These are phyloP conservation scores for Amphipoea lucens DNA, from an alignment of 2,888 invertebrate species.

Conservation along the genomic window DNA sequence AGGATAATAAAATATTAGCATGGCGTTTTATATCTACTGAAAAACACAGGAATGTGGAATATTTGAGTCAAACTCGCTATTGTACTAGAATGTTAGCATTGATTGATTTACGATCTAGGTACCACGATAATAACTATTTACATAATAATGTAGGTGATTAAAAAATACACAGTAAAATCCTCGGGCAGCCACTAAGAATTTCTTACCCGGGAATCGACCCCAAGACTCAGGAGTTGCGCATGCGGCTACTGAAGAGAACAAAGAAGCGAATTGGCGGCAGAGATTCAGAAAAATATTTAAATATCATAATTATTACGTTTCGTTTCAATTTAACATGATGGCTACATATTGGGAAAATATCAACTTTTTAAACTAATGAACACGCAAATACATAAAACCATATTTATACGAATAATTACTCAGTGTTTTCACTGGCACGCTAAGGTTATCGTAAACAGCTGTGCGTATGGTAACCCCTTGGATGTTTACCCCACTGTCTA, in stretches of 20 bases:
- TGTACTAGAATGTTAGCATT: conserved; percentile 19
- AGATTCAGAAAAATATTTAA: background rate
- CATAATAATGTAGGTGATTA: conserved; percentile 29
- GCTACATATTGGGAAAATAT: background rate
- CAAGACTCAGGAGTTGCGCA: background rate
- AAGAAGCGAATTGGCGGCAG: background rate
- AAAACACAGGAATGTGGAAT: conserved; percentile 16
- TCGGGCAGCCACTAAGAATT: too few relatives aligned
- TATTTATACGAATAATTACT: background rate
- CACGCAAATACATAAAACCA: background rate
- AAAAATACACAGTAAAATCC: background rate
- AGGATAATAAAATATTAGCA: background rate
- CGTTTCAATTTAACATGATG: background rate
- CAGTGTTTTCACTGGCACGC: background rate
- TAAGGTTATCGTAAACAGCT: conserved; percentile 20
- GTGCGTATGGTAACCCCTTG: background rate
- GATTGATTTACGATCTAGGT: conserved; percentile 31
- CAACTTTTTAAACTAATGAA: background rate
- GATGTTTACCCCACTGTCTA: background rate
- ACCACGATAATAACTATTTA: conserved; percentile 5
- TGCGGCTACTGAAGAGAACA: background rate
- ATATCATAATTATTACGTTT: background rate
- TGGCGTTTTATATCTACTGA: conserved; percentile 21
- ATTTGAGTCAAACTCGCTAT: conserved; percentile 31
- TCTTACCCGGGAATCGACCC: background rate